Base-by-base conservation (phyloP, 2,888 invertebrate genomes). In the Dynastes maya region DNA sequence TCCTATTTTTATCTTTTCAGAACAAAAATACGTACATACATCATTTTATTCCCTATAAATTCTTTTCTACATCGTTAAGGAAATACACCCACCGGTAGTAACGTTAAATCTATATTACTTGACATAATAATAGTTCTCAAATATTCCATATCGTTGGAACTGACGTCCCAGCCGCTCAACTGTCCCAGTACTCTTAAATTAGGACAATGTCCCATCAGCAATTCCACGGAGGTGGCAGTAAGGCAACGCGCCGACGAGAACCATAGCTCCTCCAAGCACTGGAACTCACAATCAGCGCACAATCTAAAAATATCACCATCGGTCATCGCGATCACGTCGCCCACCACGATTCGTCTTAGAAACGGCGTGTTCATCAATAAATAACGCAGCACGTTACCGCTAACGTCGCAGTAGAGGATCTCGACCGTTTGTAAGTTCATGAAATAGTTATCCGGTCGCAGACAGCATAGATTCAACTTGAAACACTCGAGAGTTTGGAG, bases 221-320 rank as follows among this genome's bases (percentile, higher is more conserved):
- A 86, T 88, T 94, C 92, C 64, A 94, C 92, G 0, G 93, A 91
- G 75, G 91, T 91, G 3, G 90, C 86, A 0, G 94, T 92, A 40
- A 94, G 88, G 70, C 92, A 91, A 8, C 92, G 92, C 0, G 94
- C 94, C 84, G 92, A 90, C 1, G 93, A 93, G 82, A 94, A 92
- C 93, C 94, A 93, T 78, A 94, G 89, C 79, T 92, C 92, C 88
- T 94, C 94, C 61, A 94, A 88, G 79, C 90, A 87, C 49, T 90
- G 89, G 84, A 94, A 93, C 82, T 92, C 91, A 85, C 92, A 90
- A 71, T 93, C 92, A 22, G 92, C 91, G 81, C 94, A 90, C 86
- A 94, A 90, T 85, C 94, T 92, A 88, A 83, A 91, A 85, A 94
- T 90, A 86, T 94, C 94, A 78, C 92, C 92, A 85, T 94, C 94